A percentile compares a stretch with the other conserved stretches of the same genome.
These are phyloP conservation scores for Aix galericulata DNA, from an alignment of 2,113 vertebrate species.

Conservation along the genomic window DNA sequence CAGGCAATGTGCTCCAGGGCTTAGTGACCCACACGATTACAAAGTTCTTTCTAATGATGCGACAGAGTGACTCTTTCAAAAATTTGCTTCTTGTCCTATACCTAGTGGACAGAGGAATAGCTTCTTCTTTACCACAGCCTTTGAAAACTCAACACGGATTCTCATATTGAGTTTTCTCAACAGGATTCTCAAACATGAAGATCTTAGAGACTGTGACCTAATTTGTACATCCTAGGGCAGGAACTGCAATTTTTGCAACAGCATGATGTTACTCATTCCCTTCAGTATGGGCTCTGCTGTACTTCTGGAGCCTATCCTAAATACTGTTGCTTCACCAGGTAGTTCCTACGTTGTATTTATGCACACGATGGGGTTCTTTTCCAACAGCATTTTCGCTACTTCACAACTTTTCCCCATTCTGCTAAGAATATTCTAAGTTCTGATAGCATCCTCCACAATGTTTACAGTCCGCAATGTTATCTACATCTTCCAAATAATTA, in stretches of 20 bases:
- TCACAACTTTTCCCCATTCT: not conserved
- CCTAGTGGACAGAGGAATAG: not conserved
- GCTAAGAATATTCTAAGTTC: not conserved
- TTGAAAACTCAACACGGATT: not conserved
- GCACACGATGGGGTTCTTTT: not conserved
- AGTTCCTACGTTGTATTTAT: not conserved
- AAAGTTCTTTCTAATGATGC: not conserved
- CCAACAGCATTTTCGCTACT: not conserved
- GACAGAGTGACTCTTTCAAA: not conserved
- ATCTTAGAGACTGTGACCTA: not conserved
- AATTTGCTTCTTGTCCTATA: not conserved
- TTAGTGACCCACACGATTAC: rapidly evolving
- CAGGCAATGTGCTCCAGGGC: not conserved
- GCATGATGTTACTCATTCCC: not conserved
- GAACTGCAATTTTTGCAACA: not conserved
- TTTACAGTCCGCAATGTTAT: not conserved
- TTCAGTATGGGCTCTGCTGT: not conserved
- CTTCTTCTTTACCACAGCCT: not conserved
- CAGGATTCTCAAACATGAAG: not conserved
- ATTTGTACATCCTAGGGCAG: not conserved
- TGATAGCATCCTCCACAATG: not conserved
- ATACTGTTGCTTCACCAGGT: not conserved
- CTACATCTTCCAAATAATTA: not conserved
- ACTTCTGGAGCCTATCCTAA: not conserved
- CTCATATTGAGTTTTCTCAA: too few relatives aligned